Conservation (phyloP, 1,140 invertebrate species). For the Diorhabda carinulata region DNA sequence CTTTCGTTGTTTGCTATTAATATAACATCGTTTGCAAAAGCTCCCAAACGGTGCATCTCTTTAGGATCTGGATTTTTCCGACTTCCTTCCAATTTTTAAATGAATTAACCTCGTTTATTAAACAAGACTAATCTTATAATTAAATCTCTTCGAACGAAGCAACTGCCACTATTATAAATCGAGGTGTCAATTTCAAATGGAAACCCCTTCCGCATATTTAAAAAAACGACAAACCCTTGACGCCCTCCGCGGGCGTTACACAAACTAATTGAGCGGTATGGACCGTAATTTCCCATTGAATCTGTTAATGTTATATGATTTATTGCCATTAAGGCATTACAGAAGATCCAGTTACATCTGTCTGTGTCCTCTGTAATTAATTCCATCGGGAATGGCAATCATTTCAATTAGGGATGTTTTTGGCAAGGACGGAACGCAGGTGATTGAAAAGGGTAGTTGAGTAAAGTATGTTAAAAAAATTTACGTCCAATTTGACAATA, state of each 20-base stretch:
- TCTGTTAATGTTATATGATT: conserved; percentile 37
- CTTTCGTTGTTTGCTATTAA: too few species aligned
- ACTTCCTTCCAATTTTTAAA: too few species aligned
- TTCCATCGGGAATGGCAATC: conserved; percentile 43
- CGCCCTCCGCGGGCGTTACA: background rate
- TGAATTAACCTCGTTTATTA: too few species aligned
- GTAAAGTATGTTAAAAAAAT: too few species aligned
- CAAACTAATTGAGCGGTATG: conserved; percentile 31
- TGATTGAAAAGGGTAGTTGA: background rate
- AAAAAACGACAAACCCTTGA: background rate
- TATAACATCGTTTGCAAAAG: too few species aligned
- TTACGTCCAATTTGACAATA: too few species aligned
- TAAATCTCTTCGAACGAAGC: too few species aligned
- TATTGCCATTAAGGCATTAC: conserved; percentile 32
- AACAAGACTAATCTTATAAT: too few species aligned
- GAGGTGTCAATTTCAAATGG: conserved; percentile 2
- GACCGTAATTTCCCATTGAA: conserved; percentile 40
- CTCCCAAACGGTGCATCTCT: too few species aligned
- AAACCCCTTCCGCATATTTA: background rate
- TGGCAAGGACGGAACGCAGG: background rate
- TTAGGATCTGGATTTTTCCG: too few species aligned
- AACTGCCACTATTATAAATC: background rate
- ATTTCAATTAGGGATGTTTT: conserved; percentile 39
- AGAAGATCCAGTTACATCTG: conserved; percentile 39
- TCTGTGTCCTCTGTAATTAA: conserved; percentile 45